phyloP scores from a whole-genome alignment of 1,140 invertebrate genomes.

The Apis dorsata region DNA sequence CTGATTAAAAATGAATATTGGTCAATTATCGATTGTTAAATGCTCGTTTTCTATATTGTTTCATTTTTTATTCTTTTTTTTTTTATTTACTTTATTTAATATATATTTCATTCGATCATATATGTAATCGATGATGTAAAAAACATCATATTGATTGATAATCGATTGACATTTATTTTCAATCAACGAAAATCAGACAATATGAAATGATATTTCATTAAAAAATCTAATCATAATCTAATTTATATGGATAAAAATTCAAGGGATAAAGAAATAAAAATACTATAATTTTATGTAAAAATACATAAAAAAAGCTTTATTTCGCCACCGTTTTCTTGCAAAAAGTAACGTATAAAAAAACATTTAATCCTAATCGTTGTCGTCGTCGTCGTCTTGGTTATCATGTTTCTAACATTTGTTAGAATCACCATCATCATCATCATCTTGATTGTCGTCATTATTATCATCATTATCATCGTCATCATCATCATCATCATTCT shows the following conservation, averaged over 20 bases:
- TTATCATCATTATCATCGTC: constrained; percentile 37
- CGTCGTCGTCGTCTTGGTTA: constrained; percentile 49
- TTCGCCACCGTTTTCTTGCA: constrained; percentile 81
- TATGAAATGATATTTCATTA: no score
- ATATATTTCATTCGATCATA: no score
- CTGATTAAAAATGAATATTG: no score
- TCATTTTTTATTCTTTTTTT: no score
- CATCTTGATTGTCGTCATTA: constrained; percentile 26
- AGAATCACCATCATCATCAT: constrained; percentile 50
- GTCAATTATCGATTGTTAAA: no score
- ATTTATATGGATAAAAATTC: no score
- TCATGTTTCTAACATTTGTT: constrained; percentile 63
- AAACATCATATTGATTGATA: background rate
- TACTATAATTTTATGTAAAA: constrained; percentile 76
- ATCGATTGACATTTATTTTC: background rate
- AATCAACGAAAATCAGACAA: no score
- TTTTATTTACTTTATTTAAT: no score
- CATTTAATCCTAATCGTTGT: constrained; percentile 57
- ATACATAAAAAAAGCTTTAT: constrained; percentile 81
- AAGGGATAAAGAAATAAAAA: background rate
- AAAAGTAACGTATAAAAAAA: constrained; percentile 78
- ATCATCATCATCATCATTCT: constrained; percentile 49
- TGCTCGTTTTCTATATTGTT: no score
- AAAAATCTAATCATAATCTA: no score
- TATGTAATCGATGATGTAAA: no score